Percentiles rank a stretch among this genome's conserved stretches.
These are phyloP conservation scores for Belgica antarctica DNA, from an alignment of 2,888 invertebrate species.

Conservation along the genomic window DNA sequence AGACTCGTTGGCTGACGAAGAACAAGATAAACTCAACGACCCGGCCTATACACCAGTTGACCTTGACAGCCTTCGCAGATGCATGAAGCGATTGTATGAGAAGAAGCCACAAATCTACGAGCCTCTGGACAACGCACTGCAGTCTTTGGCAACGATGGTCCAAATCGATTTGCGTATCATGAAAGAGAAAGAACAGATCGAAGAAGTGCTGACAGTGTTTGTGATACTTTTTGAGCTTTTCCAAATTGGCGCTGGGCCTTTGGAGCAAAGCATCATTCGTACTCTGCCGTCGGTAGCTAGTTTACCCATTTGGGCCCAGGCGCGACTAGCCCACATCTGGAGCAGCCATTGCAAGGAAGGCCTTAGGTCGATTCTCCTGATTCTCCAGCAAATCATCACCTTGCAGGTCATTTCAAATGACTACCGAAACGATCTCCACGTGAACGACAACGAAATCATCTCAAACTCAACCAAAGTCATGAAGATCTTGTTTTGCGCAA, in stretches of 20 bases:
- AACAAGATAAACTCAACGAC: constrained; percentile 44
- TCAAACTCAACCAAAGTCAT: constrained; percentile 83
- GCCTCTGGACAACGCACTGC: constrained; percentile 49
- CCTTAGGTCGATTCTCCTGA: constrained; percentile 68
- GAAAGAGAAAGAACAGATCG: constrained; percentile 47
- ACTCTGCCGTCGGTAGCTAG: constrained; percentile 62
- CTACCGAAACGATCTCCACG: constrained; percentile 67
- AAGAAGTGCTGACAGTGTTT: constrained; percentile 57
- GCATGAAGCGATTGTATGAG: constrained; percentile 56
- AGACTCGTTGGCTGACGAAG: constrained; percentile 62
- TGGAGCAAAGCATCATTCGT: constrained; percentile 31
- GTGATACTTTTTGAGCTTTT: constrained; percentile 79
- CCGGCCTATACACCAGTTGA: constrained; percentile 59
- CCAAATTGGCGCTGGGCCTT: constrained; percentile 59
- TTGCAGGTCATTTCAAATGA: constrained; percentile 76
- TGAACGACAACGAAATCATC: constrained; percentile 82
- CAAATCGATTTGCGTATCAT: constrained; percentile 47
- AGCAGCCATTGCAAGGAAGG: constrained; percentile 65
- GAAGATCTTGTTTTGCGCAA: constrained; percentile 86
- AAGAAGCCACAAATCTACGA: constrained; percentile 48
- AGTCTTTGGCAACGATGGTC: constrained; percentile 46
- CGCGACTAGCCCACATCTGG: constrained; percentile 77
- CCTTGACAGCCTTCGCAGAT: constrained; percentile 57
- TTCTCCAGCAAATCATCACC: constrained; percentile 84
- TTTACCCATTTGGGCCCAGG: constrained; percentile 71